Conservation (phyloP, 2,888 invertebrate genomes). For the Lasioglossum leucozonium region DNA sequence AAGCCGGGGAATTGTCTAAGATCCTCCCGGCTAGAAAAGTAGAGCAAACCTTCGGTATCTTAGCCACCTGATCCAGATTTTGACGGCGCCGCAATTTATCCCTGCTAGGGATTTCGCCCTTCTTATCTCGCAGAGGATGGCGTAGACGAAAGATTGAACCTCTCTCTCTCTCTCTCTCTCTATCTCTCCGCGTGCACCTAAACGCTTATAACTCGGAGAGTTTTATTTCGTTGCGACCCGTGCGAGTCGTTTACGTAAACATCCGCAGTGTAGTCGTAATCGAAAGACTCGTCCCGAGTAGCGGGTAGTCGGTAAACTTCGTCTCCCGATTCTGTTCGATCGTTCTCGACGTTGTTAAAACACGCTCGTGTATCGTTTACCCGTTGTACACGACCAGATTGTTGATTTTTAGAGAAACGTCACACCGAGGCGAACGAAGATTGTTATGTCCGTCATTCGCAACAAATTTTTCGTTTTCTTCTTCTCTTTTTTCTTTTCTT, state of each 20-base stretch:
- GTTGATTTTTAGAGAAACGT: slow-evolving; percentile 55
- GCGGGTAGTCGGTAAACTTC: slow-evolving; percentile 16
- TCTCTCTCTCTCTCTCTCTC: too few relatives aligned
- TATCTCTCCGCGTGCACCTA: neutral
- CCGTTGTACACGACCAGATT: slow-evolving; percentile 6
- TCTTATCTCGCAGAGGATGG: neutral
- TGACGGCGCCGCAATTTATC: neutral
- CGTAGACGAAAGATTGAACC: neutral
- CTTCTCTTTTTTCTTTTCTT: too few relatives aligned
- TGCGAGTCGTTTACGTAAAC: neutral
- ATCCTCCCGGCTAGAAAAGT: neutral
- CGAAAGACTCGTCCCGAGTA: neutral
- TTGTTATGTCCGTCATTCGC: slow-evolving; percentile 49
- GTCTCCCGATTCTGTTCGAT: slow-evolving; percentile 40
- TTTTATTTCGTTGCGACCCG: neutral
- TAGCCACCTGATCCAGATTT: slow-evolving; percentile 1
- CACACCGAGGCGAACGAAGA: slow-evolving; percentile 79
- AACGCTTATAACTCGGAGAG: neutral
- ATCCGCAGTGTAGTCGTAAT: neutral
- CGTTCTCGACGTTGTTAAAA: neutral
- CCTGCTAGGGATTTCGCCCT: neutral
- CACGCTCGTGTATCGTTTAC: neutral
- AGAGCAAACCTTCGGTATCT: neutral
- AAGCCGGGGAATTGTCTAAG: neutral
- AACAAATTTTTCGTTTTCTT: too few relatives aligned